Base-by-base conservation (phyloP, 1,140 invertebrate genomes). In the Drosophila lini region DNA sequence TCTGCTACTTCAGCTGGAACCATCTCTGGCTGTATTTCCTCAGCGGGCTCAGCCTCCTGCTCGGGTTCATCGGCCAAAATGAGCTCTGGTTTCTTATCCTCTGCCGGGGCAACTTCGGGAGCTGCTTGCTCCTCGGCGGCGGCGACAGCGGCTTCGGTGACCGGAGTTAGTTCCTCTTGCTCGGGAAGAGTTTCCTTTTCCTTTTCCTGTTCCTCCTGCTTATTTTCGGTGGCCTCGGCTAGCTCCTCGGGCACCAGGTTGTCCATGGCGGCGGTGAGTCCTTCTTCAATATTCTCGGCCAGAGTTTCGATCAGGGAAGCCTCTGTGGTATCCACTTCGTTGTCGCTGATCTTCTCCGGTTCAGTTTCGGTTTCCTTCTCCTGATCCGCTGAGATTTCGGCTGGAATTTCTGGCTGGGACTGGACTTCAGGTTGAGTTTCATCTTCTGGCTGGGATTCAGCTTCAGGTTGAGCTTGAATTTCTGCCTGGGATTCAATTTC, bases 251-350 rank as follows among this genome's bases (percentile, higher is more conserved):
- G 83, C 63, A 74, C 31, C 16, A 88, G 44, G n/a, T 83, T 67
- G 28, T 71, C 76, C 61, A 77, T 80, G 38, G 77, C 83, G 0
- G 76, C 83, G 10, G 61, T 83, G 3, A 86, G 80, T 3, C 83
- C 84, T 31, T 89, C 67, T 19, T 88, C 83, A 5, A 89, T 71
- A 65, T 69, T 65, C 15, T 71, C 65, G 3, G 52, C 73, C 31
- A 88, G 65, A n/a, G 74, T 47, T 25, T 82, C 61, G 44, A 80
- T 52, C 15, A 84, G 22, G 3, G 84, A 65, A n/a, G 77, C 59
- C 47, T 88, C 83, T 4, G 83, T 88, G 73, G 77, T 60, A 31
- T 88, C 80, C 45, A 80, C 63, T 47, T 76, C 83, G 11, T 59
- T 78, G 8, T 70, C 82, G n/a, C 58, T 56, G 44, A 15, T 0